Percentiles rank a stretch among this genome's conserved stretches.
Evolutionary conservation across 2,113 vertebrate species (phyloP).

Genomic region (Dryoscopus gambensis): DNA sequence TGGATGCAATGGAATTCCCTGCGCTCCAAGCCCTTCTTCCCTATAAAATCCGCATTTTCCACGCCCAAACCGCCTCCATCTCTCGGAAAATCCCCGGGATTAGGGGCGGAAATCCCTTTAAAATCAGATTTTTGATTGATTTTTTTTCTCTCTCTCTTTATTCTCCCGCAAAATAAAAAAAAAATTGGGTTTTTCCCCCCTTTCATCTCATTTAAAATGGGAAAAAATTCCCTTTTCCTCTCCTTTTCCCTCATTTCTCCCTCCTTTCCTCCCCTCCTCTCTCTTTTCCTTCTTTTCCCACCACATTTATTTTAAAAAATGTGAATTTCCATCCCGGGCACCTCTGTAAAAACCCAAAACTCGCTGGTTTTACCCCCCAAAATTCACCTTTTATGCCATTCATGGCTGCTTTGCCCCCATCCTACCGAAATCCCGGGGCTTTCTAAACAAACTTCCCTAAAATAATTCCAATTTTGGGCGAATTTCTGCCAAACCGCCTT

Average conservation of each 20-base stretch:
- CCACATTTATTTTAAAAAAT: neutral
- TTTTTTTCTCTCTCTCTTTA: neutral
- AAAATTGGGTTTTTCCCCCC: neutral
- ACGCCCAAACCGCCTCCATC: neutral
- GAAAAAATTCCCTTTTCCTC: no score
- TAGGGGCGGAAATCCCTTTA: neutral
- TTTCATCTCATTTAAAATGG: neutral
- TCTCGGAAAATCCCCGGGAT: neutral
- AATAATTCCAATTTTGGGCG: neutral
- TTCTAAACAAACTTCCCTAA: rapidly evolving
- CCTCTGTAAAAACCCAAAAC: neutral
- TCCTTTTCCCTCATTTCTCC: rapidly evolving
- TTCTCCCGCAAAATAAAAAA: neutral
- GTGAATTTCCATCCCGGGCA: neutral
- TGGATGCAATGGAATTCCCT: neutral
- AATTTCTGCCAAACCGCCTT: neutral
- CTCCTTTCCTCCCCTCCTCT: neutral
- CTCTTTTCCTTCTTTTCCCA: rapidly evolving
- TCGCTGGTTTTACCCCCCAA: neutral
- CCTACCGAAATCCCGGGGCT: neutral
- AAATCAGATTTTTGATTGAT: neutral
- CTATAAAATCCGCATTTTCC: neutral
- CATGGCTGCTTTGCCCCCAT: rapidly evolving
- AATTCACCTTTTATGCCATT: neutral
- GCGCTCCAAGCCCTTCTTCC: neutral